Base-by-base conservation (phyloP, 2,797 vertebrate genomes). In the Labeo calbasu region DNA sequence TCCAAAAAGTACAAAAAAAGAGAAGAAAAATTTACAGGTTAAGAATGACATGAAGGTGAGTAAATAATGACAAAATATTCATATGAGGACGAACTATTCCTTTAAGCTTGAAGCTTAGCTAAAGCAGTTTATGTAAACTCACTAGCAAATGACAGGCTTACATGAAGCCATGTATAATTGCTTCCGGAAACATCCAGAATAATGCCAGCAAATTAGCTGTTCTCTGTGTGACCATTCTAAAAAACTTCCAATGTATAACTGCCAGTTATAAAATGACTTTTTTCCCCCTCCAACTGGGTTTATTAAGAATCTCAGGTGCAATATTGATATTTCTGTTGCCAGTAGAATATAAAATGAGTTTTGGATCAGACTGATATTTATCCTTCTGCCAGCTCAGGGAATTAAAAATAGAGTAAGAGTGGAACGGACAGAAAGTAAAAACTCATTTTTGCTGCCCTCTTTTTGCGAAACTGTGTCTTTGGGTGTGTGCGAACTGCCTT, bases 241-340 rank as follows among this genome's bases (percentile, higher is more conserved):
- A 66, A 36, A 46, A 36, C 21, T 25, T 43, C 9, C 1, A 55
- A 10, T 69, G 21, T 69, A 57, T 23, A 19, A 48, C 48, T 76
- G 36, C 28, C 9, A 55, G 77, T 68, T 53, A 32, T 57, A 25
- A 77, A 57, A 77, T 43, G 0, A 28, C n/a, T 43, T 69, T 57
- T 51, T 69, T 79, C 81, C 9, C 9, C 9, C 79, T 87, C 63
- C 65, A 72, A 65, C 73, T 75, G 82, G 23, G 66, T 89, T 88
- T 86, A 84, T 90, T 88, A 87, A 81, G 85, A 84, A 75, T 59
- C 72, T 82, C 11, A 46, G 79, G 85, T 89, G 66, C 46, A 77
- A 40, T 90, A 89, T 88, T 91, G 90, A 93, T 89, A 90, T 89
- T 85, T 82, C 78, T 81, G 84, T 88, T 81, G 82, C 84, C 80